A percentile compares a stretch with the other conserved stretches of the same genome.
These are phyloP conservation scores for Lingula anatina DNA, from an alignment of 2,888 invertebrate genomes.

Conservation along the genomic window DNA sequence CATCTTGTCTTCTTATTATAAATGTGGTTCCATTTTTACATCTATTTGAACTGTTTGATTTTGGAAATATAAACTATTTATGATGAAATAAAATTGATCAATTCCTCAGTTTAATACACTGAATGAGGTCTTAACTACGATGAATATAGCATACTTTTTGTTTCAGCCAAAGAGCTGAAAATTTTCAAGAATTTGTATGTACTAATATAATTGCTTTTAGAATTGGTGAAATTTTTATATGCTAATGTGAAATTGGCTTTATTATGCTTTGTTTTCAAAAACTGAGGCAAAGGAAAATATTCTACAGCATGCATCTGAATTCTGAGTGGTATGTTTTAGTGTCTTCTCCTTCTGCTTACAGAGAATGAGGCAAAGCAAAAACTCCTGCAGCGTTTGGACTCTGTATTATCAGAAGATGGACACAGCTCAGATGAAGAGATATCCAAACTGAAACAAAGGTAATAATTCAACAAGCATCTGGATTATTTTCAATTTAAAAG, in stretches of 20 bases:
- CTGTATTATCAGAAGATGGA: slow-evolving; percentile 16
- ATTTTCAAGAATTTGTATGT: no score
- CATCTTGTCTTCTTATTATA: no score
- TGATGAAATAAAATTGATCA: no score
- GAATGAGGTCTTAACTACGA: no score
- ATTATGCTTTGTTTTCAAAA: slow-evolving; percentile 1
- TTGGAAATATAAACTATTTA: no score
- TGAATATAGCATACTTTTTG: no score
- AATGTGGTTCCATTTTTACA: not conserved
- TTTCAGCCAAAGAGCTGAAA: no score
- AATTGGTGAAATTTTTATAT: no score
- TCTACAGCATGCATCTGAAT: not conserved
- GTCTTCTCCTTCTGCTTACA: not conserved
- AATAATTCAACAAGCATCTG: slow-evolving; percentile 5
- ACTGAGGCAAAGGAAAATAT: slow-evolving; percentile 12
- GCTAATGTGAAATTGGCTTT: not conserved
- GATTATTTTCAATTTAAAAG: not conserved
- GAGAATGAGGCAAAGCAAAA: not conserved
- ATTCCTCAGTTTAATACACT: no score
- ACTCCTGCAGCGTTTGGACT: slow-evolving; percentile 14
- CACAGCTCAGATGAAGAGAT: not conserved
- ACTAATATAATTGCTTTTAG: no score
- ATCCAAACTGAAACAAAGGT: slow-evolving; percentile 5
- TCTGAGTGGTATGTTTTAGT: not conserved
- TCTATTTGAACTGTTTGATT: not conserved